phyloP scores from a whole-genome alignment of 1,140 invertebrate species.

The Drosophila persimilis region DNA sequence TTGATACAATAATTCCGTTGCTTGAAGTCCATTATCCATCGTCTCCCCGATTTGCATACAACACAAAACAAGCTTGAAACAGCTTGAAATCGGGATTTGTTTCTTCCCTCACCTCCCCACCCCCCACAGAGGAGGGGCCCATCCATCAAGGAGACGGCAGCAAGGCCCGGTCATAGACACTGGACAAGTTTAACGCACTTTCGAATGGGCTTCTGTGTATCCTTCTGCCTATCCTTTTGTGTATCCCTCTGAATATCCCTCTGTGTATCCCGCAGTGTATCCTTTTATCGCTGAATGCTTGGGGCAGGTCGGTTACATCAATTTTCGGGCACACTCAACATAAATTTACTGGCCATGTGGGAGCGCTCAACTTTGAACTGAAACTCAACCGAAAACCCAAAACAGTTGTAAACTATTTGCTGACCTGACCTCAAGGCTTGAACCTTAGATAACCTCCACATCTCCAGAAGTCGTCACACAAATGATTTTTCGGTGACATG shows the following conservation, averaged over 20 bases:
- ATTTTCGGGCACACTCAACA: slow-evolving; percentile 35
- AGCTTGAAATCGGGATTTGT: not conserved
- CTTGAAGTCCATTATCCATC: slow-evolving; percentile 16
- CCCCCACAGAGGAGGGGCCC: too few relatives aligned
- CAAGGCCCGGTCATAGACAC: slow-evolving; percentile 28
- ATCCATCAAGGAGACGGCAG: slow-evolving; percentile 11
- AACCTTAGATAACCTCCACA: slow-evolving; percentile 19
- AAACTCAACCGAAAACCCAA: slow-evolving; percentile 56
- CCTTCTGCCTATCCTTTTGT: slow-evolving; percentile 21
- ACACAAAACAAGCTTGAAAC: too few relatives aligned
- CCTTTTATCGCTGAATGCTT: slow-evolving; percentile 18
- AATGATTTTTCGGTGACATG: slow-evolving; percentile 41
- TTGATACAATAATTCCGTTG: slow-evolving; percentile 26
- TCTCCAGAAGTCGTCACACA: slow-evolving; percentile 17
- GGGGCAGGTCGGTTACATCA: slow-evolving; percentile 54
- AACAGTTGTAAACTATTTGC: slow-evolving; percentile 12
- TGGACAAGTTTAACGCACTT: slow-evolving; percentile 26
- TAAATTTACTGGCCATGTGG: slow-evolving; percentile 29
- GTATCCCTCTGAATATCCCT: too few relatives aligned
- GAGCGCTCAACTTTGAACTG: slow-evolving; percentile 69
- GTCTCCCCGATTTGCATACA: slow-evolving; percentile 39
- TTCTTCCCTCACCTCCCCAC: not conserved
- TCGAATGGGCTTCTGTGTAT: not conserved
- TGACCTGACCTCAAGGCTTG: slow-evolving; percentile 42
- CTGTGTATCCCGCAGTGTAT: slow-evolving; percentile 4